A percentile compares a stretch with the other conserved stretches of the same genome.
Evolutionary conservation across 2,113 vertebrate species (phyloP).

Genomic region (Equus quagga): DNA sequence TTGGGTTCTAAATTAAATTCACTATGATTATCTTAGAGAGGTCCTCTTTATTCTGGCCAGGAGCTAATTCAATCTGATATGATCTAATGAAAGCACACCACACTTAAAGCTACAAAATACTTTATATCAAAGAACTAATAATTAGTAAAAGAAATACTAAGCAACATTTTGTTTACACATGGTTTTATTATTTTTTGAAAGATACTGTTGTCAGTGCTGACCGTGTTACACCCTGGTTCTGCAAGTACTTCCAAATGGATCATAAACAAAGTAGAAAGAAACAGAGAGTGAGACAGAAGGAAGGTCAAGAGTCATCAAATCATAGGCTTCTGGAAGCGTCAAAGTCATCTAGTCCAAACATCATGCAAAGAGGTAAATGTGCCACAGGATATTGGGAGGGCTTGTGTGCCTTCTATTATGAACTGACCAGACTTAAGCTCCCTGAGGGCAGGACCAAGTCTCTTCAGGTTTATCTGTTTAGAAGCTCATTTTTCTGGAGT

Average conservation of each 20-base stretch:
- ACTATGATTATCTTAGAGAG: slow-evolving; percentile 23
- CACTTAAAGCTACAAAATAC: slow-evolving; percentile 34
- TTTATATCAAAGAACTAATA: background rate
- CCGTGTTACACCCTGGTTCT: background rate
- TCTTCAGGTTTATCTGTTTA: background rate
- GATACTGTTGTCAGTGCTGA: background rate
- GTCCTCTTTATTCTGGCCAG: slow-evolving; percentile 51
- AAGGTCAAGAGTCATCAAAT: background rate
- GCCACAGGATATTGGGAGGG: background rate
- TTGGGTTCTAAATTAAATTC: slow-evolving; percentile 69
- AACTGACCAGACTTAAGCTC: background rate
- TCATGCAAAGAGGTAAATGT: background rate
- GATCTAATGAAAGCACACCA: background rate
- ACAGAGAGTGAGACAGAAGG: background rate
- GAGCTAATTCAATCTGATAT: slow-evolving; percentile 64
- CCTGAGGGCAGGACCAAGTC: background rate
- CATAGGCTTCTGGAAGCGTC: background rate
- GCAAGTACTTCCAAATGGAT: background rate
- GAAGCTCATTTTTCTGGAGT: background rate
- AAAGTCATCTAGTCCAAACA: background rate
- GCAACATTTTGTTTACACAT: background rate
- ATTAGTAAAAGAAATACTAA: slow-evolving; percentile 39
- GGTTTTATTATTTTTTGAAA: background rate
- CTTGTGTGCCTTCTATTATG: background rate
- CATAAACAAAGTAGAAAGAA: background rate